Conservation (phyloP, 1,140 invertebrate species). For the Spodoptera litura region DNA sequence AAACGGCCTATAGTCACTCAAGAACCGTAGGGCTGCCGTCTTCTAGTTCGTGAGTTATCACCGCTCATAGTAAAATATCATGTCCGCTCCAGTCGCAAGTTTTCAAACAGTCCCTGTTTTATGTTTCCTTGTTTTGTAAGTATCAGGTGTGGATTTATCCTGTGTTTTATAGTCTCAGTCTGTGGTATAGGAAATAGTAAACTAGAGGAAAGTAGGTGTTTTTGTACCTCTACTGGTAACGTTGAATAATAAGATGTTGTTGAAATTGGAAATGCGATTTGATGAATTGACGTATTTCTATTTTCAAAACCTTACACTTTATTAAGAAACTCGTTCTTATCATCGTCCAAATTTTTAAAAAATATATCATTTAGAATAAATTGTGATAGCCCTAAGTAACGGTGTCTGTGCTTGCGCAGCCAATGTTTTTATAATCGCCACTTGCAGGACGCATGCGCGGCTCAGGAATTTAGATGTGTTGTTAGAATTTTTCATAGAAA, state of each 20-base stretch:
- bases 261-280: too few species aligned
- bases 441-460: constrained; percentile 35
- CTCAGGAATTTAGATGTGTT: constrained; percentile 33
- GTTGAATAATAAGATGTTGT: too few species aligned
- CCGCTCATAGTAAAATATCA: constrained; percentile 31
- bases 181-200: not conserved
- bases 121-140: constrained; percentile 13
- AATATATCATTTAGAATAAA: not conserved
- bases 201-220: not conserved
- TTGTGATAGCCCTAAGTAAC: constrained; percentile 25
- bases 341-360: not conserved
- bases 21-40: constrained; percentile 18
- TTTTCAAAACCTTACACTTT: too few species aligned
- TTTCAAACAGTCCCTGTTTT: constrained; percentile 9
- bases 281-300: too few species aligned
- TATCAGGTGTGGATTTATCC: too few species aligned
- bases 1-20: constrained; percentile 27
- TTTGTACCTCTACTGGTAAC: too few species aligned
- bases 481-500: constrained; percentile 42
- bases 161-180: too few species aligned
- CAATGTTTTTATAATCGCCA: constrained; percentile 33
- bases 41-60: constrained; percentile 24
- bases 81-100: constrained; percentile 2
- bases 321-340: too few species aligned
- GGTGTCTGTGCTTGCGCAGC: constrained; percentile 19